phyloP scores from a whole-genome alignment of 1,140 invertebrate genomes.

The Copidosoma floridanum region DNA sequence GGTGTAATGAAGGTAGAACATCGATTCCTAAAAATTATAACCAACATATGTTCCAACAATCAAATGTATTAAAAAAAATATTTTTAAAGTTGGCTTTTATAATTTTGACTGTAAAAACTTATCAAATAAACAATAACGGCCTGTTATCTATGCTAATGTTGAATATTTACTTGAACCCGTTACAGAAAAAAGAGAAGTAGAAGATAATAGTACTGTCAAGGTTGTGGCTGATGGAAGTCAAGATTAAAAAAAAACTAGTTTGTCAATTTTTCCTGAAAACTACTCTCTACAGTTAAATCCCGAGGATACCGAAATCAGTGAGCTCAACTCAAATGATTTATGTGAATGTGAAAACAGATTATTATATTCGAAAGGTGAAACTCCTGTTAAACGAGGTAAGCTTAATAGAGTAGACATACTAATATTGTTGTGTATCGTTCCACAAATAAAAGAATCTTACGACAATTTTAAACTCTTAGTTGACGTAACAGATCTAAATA shows the following conservation, averaged over 20 bases:
- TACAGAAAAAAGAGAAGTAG: background rate
- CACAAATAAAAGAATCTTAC: constrained; percentile 18
- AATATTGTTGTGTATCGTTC: constrained; percentile 15
- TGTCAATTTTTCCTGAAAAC: constrained; percentile 13
- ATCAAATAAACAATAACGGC: background rate
- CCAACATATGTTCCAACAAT: constrained; percentile 2
- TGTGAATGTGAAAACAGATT: background rate
- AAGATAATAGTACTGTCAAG: constrained; percentile 11
- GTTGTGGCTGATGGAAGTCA: constrained; percentile 17
- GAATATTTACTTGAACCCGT: constrained; percentile 12
- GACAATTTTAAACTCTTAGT: constrained; percentile 16
- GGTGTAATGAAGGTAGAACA: constrained; percentile 15
- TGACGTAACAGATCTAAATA: constrained; percentile 16
- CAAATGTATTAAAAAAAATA: constrained; percentile 3
- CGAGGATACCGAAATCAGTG: background rate
- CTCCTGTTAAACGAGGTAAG: background rate
- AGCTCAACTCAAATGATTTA: background rate
- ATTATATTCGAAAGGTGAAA: background rate
- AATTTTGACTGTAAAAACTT: constrained; percentile 13
- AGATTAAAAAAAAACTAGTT: constrained; percentile 16
- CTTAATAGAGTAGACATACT: constrained; percentile 12
- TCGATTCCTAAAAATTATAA: constrained; percentile 1
- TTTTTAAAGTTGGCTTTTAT: constrained; percentile 8
- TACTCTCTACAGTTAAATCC: background rate
- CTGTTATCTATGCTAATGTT: constrained; percentile 12